Base-by-base conservation (phyloP, 2,888 invertebrate species). In the Ochropleura plecta region DNA sequence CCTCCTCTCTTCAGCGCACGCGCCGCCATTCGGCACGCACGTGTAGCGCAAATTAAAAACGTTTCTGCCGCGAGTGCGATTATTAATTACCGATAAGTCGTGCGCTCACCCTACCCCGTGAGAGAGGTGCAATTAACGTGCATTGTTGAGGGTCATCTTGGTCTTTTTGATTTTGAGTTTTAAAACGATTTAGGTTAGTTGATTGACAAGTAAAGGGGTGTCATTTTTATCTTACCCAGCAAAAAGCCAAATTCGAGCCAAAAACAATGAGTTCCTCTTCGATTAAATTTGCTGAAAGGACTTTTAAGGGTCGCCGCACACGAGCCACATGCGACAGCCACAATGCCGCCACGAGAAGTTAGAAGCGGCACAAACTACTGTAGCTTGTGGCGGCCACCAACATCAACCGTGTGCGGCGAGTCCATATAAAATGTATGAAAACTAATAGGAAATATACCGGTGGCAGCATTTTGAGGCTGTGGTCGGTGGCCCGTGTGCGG, bases 31-130 rank as follows among this genome's bases (percentile, higher is more conserved):
- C 93, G 94, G 75, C 88, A 89, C 89, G 95, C 96, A 95, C 96
- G 96, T 95, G 96, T 90, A 88, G 82, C 86, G 92, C 92, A 94
- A 96, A 96, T 95, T 95, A 94, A 95, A 95, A 95, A 93, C 93
- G 93, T 94, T 94, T 94, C 90, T 89, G 88, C 89, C 81, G 86
- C 84, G 88, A 86, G 89, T 88, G 90, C 90, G 91, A 91, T 92
- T 94, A 94, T 95, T 95, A 94, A 94, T 95, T 93, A 95, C 92
- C 91, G 86, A 89, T 90, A 88, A 91, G 90, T 84, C 85, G 86
- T 76, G 84, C 87, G 76, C 79, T 84, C 88, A 88, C 92, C 91
- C 90, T 78, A 85, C 82, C 86, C 88, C 93, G 94, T 94, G 94
- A 94, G 94, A 95, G 87, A 88, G 83, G 78, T 83, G 88, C 92